Evolutionary conservation across 2,888 invertebrate genomes (phyloP).

Genomic region (Cyclophora albipunctata): DNA sequence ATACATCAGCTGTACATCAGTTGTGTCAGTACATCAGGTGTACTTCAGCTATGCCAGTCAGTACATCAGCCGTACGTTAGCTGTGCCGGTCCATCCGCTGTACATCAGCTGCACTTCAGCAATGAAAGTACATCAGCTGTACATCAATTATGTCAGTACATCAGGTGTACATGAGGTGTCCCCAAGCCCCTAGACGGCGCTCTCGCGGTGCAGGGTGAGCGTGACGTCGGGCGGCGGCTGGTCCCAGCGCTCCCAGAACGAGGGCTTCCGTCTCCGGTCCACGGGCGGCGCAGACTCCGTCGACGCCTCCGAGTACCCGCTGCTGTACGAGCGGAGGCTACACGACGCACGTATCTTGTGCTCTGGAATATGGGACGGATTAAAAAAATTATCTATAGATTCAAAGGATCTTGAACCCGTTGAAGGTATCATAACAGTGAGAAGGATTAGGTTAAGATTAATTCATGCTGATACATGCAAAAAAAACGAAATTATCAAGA

Average conservation of each 20-base stretch:
- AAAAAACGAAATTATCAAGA: no score
- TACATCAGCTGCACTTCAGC: no score
- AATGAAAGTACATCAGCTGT: no score
- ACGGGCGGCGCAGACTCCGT: slow-evolving; percentile 41
- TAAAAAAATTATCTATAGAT: neutral
- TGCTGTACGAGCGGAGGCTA: slow-evolving; percentile 62
- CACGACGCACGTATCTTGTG: slow-evolving; percentile 57
- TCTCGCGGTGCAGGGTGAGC: slow-evolving; percentile 56
- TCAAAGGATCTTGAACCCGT: no score
- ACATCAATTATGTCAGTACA: no score
- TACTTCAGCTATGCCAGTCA: no score
- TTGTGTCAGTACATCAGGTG: no score
- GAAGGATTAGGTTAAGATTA: neutral
- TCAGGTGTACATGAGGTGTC: no score
- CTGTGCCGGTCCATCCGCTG: no score
- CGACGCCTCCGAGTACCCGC: slow-evolving; percentile 58
- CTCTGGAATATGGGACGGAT: slow-evolving; percentile 30
- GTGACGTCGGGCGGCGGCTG: slow-evolving; percentile 64
- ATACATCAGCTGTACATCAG: no score
- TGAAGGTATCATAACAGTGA: neutral
- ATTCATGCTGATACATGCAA: no score
- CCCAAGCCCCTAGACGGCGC: slow-evolving; percentile 43
- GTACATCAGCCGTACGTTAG: no score
- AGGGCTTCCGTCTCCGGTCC: slow-evolving; percentile 45
- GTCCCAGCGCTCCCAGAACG: slow-evolving; percentile 51